A percentile compares a stretch with the other conserved stretches of the same genome.
These are phyloP conservation scores for Yponomeuta evonymella DNA, from an alignment of 2,888 invertebrate species.

Conservation along the genomic window DNA sequence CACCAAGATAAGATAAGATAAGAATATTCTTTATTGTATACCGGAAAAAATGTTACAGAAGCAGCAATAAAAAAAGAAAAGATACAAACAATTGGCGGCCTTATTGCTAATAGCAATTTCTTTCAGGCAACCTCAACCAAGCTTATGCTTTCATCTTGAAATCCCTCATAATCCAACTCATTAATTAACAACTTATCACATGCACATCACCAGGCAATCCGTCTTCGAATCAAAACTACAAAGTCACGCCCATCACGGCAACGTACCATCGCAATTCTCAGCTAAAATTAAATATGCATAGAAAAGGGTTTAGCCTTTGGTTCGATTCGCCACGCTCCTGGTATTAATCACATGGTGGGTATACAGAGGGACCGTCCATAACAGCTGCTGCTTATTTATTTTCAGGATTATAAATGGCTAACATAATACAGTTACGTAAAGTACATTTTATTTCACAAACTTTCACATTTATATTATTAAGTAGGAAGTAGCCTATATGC, in stretches of 20 bases:
- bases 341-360: neutral
- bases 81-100: no score
- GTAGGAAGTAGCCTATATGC: no score
- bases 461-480: no score
- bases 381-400: no score
- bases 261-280: slow-evolving; percentile 38
- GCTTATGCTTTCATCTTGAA: neutral
- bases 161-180: neutral
- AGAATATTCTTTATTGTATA: no score
- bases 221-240: slow-evolving; percentile 27
- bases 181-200: slow-evolving; percentile 2
- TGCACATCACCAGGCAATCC: slow-evolving; percentile 29
- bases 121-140: neutral
- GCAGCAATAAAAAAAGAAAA: no score
- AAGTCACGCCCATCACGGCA: slow-evolving; percentile 48
- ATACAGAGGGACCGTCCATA: neutral
- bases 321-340: slow-evolving; percentile 67
- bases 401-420: no score
- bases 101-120: no score
- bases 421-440: no score
- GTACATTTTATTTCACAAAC: no score
- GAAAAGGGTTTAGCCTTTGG: slow-evolving; percentile 48
- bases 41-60: no score
- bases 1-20: neutral
- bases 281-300: slow-evolving; percentile 57